A percentile compares a stretch with the other conserved stretches of the same genome.
phyloP scores from a whole-genome alignment of 2,888 invertebrate species.

The Tryphoninae sp. region DNA sequence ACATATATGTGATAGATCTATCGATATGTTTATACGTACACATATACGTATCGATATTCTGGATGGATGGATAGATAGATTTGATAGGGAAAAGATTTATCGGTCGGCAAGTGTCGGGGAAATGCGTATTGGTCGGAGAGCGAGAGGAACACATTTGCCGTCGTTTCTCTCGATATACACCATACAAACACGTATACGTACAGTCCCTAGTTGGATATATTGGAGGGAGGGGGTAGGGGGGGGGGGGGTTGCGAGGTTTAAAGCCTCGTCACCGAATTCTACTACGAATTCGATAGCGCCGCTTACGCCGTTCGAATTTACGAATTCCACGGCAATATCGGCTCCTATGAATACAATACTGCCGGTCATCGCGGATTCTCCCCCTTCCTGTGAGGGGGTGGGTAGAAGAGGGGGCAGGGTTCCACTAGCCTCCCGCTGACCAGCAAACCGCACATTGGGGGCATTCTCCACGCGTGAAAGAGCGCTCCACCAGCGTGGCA shows the following conservation, averaged over 20 bases:
- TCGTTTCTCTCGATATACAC: slow-evolving; percentile 31
- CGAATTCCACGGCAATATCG: slow-evolving; percentile 65
- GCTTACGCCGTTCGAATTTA: slow-evolving; percentile 60
- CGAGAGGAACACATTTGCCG: slow-evolving; percentile 49
- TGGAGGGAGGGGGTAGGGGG: neutral
- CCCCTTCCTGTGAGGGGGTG: neutral
- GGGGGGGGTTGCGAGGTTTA: slow-evolving; percentile 36
- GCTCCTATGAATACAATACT: slow-evolving; percentile 62
- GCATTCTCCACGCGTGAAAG: slow-evolving; percentile 61
- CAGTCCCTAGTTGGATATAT: neutral
- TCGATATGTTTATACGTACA: neutral
- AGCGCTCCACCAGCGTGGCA: slow-evolving; percentile 56
- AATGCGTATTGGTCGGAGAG: slow-evolving; percentile 43
- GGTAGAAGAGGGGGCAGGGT: slow-evolving; percentile 3
- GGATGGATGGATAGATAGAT: slow-evolving; percentile 62
- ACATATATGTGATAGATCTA: neutral
- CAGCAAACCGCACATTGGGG: slow-evolving; percentile 56
- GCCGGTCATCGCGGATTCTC: slow-evolving; percentile 59
- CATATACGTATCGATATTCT: slow-evolving; percentile 42
- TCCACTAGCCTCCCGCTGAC: slow-evolving; percentile 26
- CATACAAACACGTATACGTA: neutral
- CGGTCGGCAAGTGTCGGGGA: slow-evolving; percentile 57
- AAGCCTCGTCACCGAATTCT: slow-evolving; percentile 64
- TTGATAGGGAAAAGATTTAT: slow-evolving; percentile 63
- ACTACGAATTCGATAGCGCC: slow-evolving; percentile 62